Conservation (phyloP, 1,140 invertebrate species). For the Subanguina moxae region DNA sequence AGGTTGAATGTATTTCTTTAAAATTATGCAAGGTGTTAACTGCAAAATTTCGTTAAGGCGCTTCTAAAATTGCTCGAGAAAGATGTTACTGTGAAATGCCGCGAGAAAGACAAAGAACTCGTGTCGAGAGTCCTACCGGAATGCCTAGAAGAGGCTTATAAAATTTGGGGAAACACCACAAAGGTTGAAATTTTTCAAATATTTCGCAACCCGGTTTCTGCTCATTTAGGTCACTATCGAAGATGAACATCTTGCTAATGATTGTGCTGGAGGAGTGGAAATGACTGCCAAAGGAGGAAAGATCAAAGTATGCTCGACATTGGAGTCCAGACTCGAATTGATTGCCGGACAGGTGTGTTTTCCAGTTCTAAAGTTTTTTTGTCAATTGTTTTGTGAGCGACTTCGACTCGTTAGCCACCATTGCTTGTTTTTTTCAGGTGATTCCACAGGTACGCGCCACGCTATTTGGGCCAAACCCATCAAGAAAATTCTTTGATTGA, state of each 20-base stretch:
- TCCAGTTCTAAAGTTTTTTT: neutral
- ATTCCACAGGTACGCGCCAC: constrained; percentile 85
- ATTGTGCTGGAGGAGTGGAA: constrained; percentile 86
- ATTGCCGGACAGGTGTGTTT: constrained; percentile 74
- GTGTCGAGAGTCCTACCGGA: constrained; percentile 62
- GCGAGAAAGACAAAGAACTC: constrained; percentile 73
- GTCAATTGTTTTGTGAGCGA: neutral
- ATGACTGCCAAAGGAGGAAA: constrained; percentile 75
- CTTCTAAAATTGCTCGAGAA: constrained; percentile 76
- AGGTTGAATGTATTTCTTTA: constrained; percentile 64
- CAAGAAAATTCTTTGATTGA: constrained; percentile 93
- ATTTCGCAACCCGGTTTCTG: neutral
- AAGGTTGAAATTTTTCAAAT: constrained; percentile 59
- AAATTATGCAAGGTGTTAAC: no score
- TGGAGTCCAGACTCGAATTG: constrained; percentile 87
- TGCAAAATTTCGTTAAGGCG: constrained; percentile 51
- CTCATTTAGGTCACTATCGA: constrained; percentile 52
- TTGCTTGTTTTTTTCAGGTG: constrained; percentile 63
- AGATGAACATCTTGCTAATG: constrained; percentile 66
- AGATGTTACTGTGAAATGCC: constrained; percentile 74
- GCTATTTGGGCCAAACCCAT: constrained; percentile 87
- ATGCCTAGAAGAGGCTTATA: constrained; percentile 69
- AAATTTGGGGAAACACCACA: constrained; percentile 68
- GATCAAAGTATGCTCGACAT: constrained; percentile 85
- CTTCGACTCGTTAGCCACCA: neutral